phyloP scores from a whole-genome alignment of 2,113 vertebrate species.

The Canis aureus region DNA sequence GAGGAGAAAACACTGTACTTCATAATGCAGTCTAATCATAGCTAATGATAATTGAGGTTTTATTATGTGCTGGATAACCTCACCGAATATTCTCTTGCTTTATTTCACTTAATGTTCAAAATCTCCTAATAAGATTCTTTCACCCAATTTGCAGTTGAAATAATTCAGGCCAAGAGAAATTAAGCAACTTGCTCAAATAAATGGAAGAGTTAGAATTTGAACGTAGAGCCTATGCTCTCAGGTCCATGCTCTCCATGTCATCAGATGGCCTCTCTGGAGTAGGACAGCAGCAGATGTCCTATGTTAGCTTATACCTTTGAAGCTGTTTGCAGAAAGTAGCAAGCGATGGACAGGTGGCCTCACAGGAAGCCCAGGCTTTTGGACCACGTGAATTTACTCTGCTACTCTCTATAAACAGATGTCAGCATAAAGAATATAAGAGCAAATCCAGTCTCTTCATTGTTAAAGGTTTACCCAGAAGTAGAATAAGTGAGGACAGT shows the following conservation, averaged over 20 bases:
- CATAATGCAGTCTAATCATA: not conserved
- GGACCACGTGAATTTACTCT: not conserved
- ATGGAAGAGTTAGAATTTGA: not conserved
- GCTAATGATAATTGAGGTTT: not conserved
- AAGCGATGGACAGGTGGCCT: not conserved
- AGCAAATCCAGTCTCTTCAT: not conserved
- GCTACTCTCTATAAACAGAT: not conserved
- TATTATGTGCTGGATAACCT: too few relatives aligned
- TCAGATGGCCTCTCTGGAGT: not conserved
- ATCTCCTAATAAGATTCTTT: not conserved
- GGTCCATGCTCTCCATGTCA: accelerated
- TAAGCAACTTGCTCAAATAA: not conserved
- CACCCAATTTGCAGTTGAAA: not conserved
- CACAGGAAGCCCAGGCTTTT: not conserved
- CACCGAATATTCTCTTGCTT: not conserved
- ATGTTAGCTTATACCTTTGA: not conserved
- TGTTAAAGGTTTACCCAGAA: not conserved
- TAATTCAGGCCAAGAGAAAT: not conserved
- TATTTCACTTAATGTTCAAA: not conserved
- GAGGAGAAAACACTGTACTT: not conserved
- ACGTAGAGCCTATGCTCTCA: accelerated
- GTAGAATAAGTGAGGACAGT: not conserved
- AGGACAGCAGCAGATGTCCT: not conserved
- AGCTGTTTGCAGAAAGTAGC: not conserved
- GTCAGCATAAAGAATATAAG: not conserved